Evolutionary conservation across 2,888 invertebrate genomes (phyloP), one percentile per base, ranked within the genome.

Genomic region (Diloba caeruleocephala): DNA sequence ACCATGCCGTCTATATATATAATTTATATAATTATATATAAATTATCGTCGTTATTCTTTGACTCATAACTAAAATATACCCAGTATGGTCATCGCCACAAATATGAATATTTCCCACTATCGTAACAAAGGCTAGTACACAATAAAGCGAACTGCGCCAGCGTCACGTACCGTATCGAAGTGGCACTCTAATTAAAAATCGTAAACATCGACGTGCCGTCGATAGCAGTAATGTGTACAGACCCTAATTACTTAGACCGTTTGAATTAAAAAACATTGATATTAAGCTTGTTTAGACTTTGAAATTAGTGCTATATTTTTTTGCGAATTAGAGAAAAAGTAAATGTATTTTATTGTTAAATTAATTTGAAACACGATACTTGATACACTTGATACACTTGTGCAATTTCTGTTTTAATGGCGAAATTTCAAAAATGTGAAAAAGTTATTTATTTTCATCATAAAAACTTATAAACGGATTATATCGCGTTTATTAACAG

Each of bases 161-260:
- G 38, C 52, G 43, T 74, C 72, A 72, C 75, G 72, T 72, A 68
- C 48, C 13, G 42, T 56, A 61, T 57, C 71, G 63, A 66, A 41
- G 51, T 25, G 39, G 57, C 49, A 72, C 74, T 81, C 83, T 85
- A 85, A 85, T 85, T 85, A 85, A 85, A 85, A 85, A 81, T 77
- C 78, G 85, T 85, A 85, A 85, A 85, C 79, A 80, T 80, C 45
- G 54, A 46, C 67, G 64, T 48, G 53, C 50, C 52, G 58, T 41
- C 62, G 62, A 74, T 71, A 50, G 56, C 56, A 42, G 52, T 74
- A 72, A 71, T 74, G 72, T 74, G 72, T 58, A 49, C 57, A 34
- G 51, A 61, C 64, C 62, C 67, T 76, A 66, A 76, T 72, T 74
- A 68, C 63, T 69, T 52, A 53, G 57, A 54, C 54, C 23, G 43